Percentiles rank a stretch among this genome's conserved stretches.
These are phyloP conservation scores for Trichomalopsis sarcophagae DNA, from an alignment of 1,140 invertebrate species.

Conservation along the genomic window DNA sequence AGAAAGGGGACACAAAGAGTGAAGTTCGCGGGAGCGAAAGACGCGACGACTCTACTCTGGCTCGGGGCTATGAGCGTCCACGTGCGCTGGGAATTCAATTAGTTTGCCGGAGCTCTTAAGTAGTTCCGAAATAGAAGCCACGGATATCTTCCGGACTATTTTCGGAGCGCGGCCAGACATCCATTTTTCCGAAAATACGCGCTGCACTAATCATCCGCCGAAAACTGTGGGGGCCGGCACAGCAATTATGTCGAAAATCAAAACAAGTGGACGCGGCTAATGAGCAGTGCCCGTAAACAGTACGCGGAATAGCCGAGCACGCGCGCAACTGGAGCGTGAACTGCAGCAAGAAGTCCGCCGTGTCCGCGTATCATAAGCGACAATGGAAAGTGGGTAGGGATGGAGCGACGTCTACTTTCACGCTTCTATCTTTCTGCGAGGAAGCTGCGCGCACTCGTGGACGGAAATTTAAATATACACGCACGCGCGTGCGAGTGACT, in stretches of 20 bases:
- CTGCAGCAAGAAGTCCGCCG: not conserved
- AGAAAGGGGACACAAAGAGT: not conserved
- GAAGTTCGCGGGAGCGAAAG: not conserved
- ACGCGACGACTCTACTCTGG: not conserved
- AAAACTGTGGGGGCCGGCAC: too few relatives aligned
- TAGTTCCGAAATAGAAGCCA: not conserved
- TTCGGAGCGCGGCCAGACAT: not conserved
- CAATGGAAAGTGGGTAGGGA: not conserved
- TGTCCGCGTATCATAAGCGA: not conserved
- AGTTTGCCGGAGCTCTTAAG: constrained; percentile 2
- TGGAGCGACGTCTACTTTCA: not conserved
- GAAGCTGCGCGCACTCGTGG: not conserved
- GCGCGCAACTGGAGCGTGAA: not conserved
- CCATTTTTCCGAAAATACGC: not conserved
- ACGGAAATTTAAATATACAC: not conserved
- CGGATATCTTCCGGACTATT: not conserved
- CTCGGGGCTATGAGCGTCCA: too few relatives aligned
- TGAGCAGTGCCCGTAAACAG: too few relatives aligned
- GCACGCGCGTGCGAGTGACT: not conserved
- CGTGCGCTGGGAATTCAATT: constrained; percentile 16
- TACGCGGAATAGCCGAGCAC: too few relatives aligned
- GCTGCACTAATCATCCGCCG: too few relatives aligned
- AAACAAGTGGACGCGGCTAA: too few relatives aligned
- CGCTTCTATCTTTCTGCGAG: too few relatives aligned
- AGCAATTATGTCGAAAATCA: too few relatives aligned